Conservation (phyloP, 1,140 invertebrate species). For the Dreissena polymorpha region DNA sequence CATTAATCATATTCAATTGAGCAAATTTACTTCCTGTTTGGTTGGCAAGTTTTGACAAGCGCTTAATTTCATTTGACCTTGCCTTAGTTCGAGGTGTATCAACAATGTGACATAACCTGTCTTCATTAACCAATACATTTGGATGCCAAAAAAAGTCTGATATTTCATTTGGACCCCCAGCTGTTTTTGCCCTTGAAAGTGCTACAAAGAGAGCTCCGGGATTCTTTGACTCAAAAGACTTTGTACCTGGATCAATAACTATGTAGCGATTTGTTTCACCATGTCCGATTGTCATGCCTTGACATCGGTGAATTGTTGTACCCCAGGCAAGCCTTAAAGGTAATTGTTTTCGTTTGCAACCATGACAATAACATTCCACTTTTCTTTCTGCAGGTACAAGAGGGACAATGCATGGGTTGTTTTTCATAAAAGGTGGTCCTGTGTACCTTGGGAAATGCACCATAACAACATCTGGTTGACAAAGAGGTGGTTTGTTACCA, state of each 20-base stretch:
- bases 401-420: constrained; percentile 38
- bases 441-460: constrained; percentile 51
- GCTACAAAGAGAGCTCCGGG: constrained; percentile 63
- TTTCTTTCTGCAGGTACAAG: constrained; percentile 50
- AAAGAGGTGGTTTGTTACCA: neutral
- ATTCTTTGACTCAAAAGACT: constrained; percentile 55
- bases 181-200: constrained; percentile 58
- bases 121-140: constrained; percentile 58
- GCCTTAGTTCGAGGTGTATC: constrained; percentile 2
- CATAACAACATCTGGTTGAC: constrained; percentile 50
- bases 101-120: constrained; percentile 37
- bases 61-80: constrained; percentile 15
- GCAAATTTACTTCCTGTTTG: neutral
- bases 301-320: constrained; percentile 59
- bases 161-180: constrained; percentile 37
- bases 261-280: constrained; percentile 51
- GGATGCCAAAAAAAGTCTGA: constrained; percentile 63
- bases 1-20: too few species aligned
- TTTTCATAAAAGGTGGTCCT: constrained; percentile 36
- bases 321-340: constrained; percentile 57
- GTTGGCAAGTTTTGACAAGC: neutral
- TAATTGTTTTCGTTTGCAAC: constrained; percentile 56
- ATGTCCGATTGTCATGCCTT: constrained; percentile 62
- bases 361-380: constrained; percentile 46
- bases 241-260: constrained; percentile 57